Evolutionary conservation across 1,140 invertebrate genomes (phyloP).

Genomic region (Heliconius congener): DNA sequence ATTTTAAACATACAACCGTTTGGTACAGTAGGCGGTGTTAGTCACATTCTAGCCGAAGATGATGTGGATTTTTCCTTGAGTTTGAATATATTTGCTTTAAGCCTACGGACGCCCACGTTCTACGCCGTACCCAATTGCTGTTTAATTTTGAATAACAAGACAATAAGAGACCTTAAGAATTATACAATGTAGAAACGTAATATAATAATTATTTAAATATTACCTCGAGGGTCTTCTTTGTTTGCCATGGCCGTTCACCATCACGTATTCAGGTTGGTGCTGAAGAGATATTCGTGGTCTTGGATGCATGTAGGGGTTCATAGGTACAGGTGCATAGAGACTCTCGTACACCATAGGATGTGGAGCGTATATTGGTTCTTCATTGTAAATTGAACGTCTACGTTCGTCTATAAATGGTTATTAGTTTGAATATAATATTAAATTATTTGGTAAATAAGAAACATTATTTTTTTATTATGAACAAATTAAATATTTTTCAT

Average conservation of each 20-base stretch:
- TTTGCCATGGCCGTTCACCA: constrained; percentile 56
- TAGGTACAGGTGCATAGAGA: constrained; percentile 59
- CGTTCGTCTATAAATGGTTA: constrained; percentile 55
- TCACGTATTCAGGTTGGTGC: constrained; percentile 66
- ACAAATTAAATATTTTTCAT: too few relatives aligned
- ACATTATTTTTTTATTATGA: too few relatives aligned
- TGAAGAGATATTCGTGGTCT: constrained; percentile 61
- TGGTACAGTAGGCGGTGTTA: neutral
- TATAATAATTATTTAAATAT: constrained; percentile 1
- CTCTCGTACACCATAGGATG: constrained; percentile 70
- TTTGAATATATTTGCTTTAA: neutral
- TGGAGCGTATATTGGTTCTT: constrained; percentile 66
- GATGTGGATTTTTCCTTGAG: neutral
- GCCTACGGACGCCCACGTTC: neutral
- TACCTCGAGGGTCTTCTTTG: constrained; percentile 70
- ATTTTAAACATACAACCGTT: neutral
- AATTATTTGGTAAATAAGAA: neutral
- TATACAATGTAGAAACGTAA: neutral
- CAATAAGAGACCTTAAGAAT: neutral
- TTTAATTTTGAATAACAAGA: neutral
- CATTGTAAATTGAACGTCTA: constrained; percentile 69
- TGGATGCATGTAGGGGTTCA: constrained; percentile 55
- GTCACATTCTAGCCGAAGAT: neutral
- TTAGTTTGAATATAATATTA: neutral
- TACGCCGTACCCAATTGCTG: neutral